These are phyloP conservation scores for Dascillus cervinus DNA, from an alignment of 2,888 invertebrate species.

Conservation along the genomic window DNA sequence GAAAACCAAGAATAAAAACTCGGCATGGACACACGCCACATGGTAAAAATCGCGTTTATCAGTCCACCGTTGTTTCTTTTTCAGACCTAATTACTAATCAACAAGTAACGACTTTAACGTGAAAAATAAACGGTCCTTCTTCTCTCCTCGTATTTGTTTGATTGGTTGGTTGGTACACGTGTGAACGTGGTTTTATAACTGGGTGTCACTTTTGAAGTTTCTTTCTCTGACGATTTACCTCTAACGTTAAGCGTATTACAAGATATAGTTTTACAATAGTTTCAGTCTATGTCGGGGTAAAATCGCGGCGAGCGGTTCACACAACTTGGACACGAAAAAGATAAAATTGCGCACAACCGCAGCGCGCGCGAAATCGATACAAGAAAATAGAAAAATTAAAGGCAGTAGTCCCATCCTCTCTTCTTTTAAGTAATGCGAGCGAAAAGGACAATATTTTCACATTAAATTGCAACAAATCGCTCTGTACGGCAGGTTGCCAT, in stretches of 20 bases:
- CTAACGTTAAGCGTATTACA: too few relatives aligned
- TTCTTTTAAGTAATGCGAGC: not conserved
- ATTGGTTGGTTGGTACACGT: too few relatives aligned
- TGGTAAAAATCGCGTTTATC: conserved; percentile 18
- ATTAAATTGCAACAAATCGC: conserved; percentile 41
- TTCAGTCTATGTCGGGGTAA: not conserved
- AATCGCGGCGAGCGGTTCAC: not conserved
- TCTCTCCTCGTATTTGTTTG: too few relatives aligned
- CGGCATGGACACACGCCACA: conserved; percentile 14
- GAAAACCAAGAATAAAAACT: too few relatives aligned
- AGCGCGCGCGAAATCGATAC: too few relatives aligned
- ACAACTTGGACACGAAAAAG: not conserved
- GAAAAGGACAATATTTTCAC: conserved; percentile 21
- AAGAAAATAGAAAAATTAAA: too few relatives aligned
- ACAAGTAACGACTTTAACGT: conserved; percentile 21
- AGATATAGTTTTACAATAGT: too few relatives aligned
- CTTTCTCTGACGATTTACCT: too few relatives aligned
- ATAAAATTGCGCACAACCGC: not conserved
- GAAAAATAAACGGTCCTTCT: too few relatives aligned
- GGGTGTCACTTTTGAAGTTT: too few relatives aligned
- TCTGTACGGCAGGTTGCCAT: conserved; percentile 35
- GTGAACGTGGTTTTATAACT: too few relatives aligned
- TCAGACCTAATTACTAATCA: conserved; percentile 21
- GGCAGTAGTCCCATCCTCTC: too few relatives aligned
- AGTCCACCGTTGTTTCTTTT: conserved; percentile 11